phyloP scores from a whole-genome alignment of 2,888 invertebrate genomes.

The Apamea epomidion region DNA sequence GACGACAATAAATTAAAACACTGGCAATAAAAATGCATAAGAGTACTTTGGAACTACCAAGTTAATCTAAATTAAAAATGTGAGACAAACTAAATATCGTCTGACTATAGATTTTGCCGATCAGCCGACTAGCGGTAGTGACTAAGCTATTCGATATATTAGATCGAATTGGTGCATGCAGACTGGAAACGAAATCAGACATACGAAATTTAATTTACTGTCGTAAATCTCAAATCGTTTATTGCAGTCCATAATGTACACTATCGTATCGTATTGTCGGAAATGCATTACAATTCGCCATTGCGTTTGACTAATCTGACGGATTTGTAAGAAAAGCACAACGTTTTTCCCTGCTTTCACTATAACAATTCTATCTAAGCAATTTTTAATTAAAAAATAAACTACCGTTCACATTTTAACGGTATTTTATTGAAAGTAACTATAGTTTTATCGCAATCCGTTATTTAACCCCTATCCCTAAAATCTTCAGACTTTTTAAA shows the following conservation, averaged over 20 bases:
- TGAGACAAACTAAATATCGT: not conserved
- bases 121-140: not conserved
- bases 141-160: not conserved
- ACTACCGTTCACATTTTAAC: not conserved
- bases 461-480: slow-evolving; percentile 10
- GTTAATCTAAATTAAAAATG: not conserved
- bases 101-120: not conserved
- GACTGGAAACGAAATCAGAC: not conserved
- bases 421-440: not conserved
- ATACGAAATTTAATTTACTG: not conserved
- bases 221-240: not conserved
- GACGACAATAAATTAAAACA: not conserved
- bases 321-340: not conserved
- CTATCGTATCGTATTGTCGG: too few species aligned
- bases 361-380: too few species aligned
- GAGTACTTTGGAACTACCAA: not conserved
- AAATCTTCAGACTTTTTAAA: slow-evolving; percentile 14
- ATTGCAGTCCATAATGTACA: too few species aligned
- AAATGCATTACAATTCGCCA: not conserved
- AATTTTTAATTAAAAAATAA: not conserved
- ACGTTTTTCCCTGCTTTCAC: not conserved
- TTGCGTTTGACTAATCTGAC: too few species aligned
- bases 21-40: not conserved
- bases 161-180: not conserved
- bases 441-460: slow-evolving; percentile 26